These are phyloP conservation scores for Cataglyphis altisquamis DNA, from an alignment of 2,888 invertebrate genomes.

Conservation along the genomic window DNA sequence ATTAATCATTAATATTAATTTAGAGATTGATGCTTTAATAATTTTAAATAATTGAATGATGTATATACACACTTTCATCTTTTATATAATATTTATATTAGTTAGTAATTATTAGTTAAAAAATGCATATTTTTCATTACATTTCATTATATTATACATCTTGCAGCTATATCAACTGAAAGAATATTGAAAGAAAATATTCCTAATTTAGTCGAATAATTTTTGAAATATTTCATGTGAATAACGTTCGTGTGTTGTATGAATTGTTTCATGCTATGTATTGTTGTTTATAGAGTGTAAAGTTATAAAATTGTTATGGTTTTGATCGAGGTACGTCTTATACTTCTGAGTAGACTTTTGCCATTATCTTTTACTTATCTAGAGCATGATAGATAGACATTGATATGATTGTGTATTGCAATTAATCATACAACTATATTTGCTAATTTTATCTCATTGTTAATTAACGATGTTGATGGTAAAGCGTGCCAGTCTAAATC, in stretches of 20 bases:
- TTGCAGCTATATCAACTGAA: neutral
- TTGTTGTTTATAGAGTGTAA: slow-evolving; percentile 46
- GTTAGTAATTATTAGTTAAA: neutral
- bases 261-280: slow-evolving; percentile 3
- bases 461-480: slow-evolving; percentile 21
- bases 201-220: slow-evolving; percentile 21
- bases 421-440: neutral
- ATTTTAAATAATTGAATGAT: slow-evolving; percentile 7
- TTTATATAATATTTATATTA: slow-evolving; percentile 22
- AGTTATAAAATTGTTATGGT: slow-evolving; percentile 29
- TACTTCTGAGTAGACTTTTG: slow-evolving; percentile 33
- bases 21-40: slow-evolving; percentile 27
- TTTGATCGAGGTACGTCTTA: slow-evolving; percentile 40
- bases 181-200: neutral
- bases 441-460: slow-evolving; percentile 27
- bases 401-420: neutral
- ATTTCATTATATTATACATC: neutral
- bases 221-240: neutral
- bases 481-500: slow-evolving; percentile 1
- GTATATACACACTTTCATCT: slow-evolving; percentile 1
- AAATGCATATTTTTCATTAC: neutral
- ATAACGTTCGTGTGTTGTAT: slow-evolving; percentile 21
- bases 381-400: neutral
- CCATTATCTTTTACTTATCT: slow-evolving; percentile 9
- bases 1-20: neutral